Conservation (phyloP, 2,797 vertebrate species). For the Carduelis carduelis region DNA sequence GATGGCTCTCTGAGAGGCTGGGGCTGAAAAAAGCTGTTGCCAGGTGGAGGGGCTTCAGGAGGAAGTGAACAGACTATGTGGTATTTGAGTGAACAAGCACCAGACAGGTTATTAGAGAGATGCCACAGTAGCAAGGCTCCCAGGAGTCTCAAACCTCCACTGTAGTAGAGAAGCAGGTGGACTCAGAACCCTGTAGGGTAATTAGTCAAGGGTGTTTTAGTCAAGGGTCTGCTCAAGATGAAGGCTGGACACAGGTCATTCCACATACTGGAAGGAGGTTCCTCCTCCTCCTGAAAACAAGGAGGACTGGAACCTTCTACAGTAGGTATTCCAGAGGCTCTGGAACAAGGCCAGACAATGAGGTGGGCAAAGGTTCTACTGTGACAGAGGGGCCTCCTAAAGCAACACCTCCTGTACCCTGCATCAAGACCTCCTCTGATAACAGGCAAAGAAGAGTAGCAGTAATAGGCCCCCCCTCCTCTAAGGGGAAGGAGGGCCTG, state of each 20-base stretch:
- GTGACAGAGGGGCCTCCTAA: not conserved
- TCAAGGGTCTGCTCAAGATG: not conserved
- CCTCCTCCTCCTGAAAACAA: not conserved
- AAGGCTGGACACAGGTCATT: not conserved
- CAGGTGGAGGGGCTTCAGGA: not conserved
- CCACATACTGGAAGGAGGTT: not conserved
- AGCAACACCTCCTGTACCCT: not conserved
- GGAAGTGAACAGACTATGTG: not conserved
- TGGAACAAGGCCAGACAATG: not conserved
- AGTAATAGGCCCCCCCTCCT: not conserved
- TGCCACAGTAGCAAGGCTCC: not conserved
- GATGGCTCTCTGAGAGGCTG: not conserved
- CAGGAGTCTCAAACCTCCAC: not conserved
- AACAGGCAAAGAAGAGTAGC: not conserved
- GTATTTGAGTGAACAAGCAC: not conserved
- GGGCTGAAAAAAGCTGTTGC: not conserved
- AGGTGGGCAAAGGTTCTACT: accelerated
- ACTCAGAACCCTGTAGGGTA: not conserved
- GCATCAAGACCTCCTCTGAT: not conserved
- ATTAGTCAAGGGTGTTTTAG: too few relatives aligned
- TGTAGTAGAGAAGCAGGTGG: not conserved
- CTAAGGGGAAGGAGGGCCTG: not conserved
- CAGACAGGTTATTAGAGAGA: not conserved
- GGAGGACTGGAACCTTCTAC: not conserved
- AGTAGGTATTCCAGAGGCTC: not conserved